Evolutionary conservation across 2,113 vertebrate genomes (phyloP).

Genomic region (Sebastes schlegelii): DNA sequence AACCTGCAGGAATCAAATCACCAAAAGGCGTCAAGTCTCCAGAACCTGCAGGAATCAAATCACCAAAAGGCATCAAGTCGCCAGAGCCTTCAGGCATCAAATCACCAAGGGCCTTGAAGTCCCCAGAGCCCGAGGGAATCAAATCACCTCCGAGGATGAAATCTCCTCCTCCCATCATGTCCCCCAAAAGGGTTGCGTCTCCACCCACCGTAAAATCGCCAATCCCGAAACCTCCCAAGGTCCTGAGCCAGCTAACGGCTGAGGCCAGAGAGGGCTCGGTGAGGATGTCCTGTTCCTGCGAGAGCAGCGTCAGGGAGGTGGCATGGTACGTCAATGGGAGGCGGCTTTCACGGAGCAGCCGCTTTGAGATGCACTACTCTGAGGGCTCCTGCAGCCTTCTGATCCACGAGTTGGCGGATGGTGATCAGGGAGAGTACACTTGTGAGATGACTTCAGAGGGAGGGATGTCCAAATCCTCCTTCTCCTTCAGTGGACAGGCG

Average conservation of each 20-base stretch:
- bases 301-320: constrained; percentile 91
- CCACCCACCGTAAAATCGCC: constrained; percentile 86
- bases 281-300: constrained; percentile 90
- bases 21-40: constrained; percentile 67
- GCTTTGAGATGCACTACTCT: constrained; percentile 89
- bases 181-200: constrained; percentile 88
- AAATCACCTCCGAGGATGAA: constrained; percentile 89
- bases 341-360: constrained; percentile 91
- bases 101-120: constrained; percentile 69
- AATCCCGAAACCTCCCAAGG: constrained; percentile 87
- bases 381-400: constrained; percentile 93
- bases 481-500: constrained; percentile 91
- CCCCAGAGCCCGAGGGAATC: constrained; percentile 81
- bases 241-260: constrained; percentile 88
- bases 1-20: constrained; percentile 62
- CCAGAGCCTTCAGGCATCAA: constrained; percentile 73
- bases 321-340: constrained; percentile 92
- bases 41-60: constrained; percentile 71
- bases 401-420: constrained; percentile 88
- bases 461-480: constrained; percentile 91
- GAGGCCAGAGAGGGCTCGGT: constrained; percentile 88
- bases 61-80: constrained; percentile 70
- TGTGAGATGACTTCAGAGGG: constrained; percentile 94
- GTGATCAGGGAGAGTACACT: constrained; percentile 93
- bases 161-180: constrained; percentile 85